Percentiles rank a stretch among this genome's conserved stretches.
These are phyloP conservation scores for Tetrapedia diversipes DNA, from an alignment of 2,888 invertebrate genomes.

Conservation along the genomic window DNA sequence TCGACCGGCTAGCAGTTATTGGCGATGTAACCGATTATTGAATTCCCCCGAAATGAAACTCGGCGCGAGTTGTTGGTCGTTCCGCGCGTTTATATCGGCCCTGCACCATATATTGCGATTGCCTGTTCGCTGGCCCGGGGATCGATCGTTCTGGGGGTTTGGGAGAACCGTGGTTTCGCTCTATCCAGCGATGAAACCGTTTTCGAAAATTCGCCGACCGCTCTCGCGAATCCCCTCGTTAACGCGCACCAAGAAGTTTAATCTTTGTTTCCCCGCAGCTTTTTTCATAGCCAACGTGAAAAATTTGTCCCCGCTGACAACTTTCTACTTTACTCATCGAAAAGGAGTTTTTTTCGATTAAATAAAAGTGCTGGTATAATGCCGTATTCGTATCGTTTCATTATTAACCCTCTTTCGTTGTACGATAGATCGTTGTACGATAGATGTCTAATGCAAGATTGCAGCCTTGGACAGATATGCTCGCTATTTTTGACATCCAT, in stretches of 20 bases:
- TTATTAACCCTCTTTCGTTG: no score
- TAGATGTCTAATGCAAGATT: no score
- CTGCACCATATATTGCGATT: constrained; percentile 48
- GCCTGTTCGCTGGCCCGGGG: constrained; percentile 28
- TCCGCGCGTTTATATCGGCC: constrained; percentile 46
- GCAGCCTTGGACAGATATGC: no score
- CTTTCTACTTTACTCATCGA: neutral
- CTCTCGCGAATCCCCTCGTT: neutral
- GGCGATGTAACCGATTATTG: constrained; percentile 72
- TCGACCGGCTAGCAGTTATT: constrained; percentile 62
- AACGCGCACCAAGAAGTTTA: constrained; percentile 1
- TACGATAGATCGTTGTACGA: no score
- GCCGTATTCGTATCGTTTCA: no score
- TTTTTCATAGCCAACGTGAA: neutral
- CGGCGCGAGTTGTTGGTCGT: constrained; percentile 49
- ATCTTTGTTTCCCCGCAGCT: neutral
- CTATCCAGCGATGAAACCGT: constrained; percentile 5
- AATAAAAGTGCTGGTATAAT: neutral
- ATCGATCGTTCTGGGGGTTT: constrained; percentile 49
- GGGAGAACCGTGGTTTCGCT: neutral
- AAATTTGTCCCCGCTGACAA: neutral
- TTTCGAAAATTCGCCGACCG: constrained; percentile 12
- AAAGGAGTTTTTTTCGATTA: neutral
- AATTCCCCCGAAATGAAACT: constrained; percentile 72
- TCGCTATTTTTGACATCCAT: no score